Evolutionary conservation across 2,113 vertebrate species (phyloP).

Genomic region (Psammodynastes pulverulentus): DNA sequence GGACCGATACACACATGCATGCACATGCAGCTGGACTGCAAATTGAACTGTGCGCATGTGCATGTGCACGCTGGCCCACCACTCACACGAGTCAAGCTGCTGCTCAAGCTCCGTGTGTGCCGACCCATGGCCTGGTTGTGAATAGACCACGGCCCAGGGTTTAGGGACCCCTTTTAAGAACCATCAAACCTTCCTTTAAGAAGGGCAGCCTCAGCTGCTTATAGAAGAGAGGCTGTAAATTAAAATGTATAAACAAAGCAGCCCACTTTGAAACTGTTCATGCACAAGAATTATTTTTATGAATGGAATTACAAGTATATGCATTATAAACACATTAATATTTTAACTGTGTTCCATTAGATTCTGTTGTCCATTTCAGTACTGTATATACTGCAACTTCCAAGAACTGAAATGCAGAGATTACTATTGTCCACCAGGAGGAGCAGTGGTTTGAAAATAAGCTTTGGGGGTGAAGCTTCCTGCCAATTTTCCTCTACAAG

Average conservation of each 20-base stretch:
- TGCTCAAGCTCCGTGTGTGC: too few relatives aligned
- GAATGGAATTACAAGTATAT: neutral
- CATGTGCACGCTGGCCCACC: too few relatives aligned
- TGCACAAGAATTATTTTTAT: neutral
- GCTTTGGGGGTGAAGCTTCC: neutral
- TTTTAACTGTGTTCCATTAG: accelerated
- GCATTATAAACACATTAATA: accelerated
- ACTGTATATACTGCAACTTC: neutral
- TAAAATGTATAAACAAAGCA: neutral
- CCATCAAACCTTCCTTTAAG: neutral
- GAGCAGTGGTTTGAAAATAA: neutral
- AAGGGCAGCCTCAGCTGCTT: neutral
- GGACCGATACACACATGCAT: neutral
- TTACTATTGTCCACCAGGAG: conserved; percentile 28
- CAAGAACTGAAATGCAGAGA: neutral
- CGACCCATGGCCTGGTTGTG: too few relatives aligned
- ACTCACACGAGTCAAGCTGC: neutral
- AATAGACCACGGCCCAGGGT: neutral
- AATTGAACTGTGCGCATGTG: neutral
- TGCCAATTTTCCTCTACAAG: neutral
- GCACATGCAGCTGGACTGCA: too few relatives aligned
- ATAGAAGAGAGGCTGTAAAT: neutral
- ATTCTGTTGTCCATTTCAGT: accelerated
- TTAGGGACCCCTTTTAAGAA: neutral
- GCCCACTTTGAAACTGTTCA: neutral